A percentile compares a stretch with the other conserved stretches of the same genome.
Conservation (phyloP, 92 coral and sea anemone species). For the Umimayanthus kanabou region DNA sequence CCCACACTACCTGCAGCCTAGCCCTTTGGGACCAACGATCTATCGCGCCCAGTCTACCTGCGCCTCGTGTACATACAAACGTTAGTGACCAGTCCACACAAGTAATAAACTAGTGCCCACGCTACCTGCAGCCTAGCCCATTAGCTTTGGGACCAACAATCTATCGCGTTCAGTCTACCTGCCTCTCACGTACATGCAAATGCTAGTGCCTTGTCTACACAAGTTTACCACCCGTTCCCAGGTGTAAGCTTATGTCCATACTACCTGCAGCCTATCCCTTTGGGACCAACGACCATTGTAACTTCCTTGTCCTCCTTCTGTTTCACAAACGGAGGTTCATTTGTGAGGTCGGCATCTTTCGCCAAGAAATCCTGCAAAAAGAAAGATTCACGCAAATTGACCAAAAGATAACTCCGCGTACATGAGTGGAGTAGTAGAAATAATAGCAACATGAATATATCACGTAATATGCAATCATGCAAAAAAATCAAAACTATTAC, state of each 20-base stretch:
- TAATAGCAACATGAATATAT: neutral
- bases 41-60: no score
- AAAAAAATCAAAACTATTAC: no score
- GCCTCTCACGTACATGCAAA: neutral
- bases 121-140: no score
- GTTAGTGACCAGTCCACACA: no score
- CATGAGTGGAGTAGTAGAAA: neutral
- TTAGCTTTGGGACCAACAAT: no score
- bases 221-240: neutral
- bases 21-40: no score
- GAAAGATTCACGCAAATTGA: neutral
- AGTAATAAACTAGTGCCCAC: no score
- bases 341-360: conserved; percentile 65
- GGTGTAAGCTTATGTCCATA: neutral
- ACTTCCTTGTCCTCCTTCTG: conserved; percentile 87
- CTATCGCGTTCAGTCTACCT: no score
- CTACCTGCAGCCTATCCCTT: conserved; percentile 97
- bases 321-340: conserved; percentile 58
- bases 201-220: no score
- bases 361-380: conserved; percentile 64
- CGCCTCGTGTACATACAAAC: no score
- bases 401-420: neutral
- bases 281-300: conserved; percentile 82
- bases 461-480: neutral
- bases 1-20: no score